phyloP scores from a whole-genome alignment of 2,113 vertebrate genomes.

The Cinclus mexicanus region DNA sequence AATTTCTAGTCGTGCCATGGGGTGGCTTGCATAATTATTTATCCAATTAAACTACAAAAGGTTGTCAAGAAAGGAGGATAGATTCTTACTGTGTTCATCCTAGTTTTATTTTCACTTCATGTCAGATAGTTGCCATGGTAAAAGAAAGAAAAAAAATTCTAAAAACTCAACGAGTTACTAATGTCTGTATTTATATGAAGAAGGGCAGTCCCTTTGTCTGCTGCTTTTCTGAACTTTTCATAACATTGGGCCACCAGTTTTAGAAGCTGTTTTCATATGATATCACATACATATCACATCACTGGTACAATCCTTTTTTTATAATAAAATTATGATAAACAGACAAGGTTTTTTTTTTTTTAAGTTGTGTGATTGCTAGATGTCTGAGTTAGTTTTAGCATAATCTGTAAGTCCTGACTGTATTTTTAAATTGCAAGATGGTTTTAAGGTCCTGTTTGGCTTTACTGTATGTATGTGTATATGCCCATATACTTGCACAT shows the following conservation, averaged over 20 bases:
- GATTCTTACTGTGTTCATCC: background rate
- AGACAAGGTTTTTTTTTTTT: background rate
- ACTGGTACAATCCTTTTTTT: background rate
- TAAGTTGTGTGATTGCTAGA: background rate
- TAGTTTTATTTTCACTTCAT: background rate
- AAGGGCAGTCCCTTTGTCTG: background rate
- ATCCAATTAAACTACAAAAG: background rate
- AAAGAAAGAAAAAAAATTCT: background rate
- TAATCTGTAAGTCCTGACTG: background rate
- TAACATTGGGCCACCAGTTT: background rate
- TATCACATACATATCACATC: background rate
- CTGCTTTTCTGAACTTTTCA: background rate
- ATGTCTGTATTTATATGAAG: background rate
- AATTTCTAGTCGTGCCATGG: background rate
- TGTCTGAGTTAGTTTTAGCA: background rate
- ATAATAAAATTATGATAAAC: background rate
- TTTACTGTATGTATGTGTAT: background rate
- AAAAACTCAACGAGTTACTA: background rate
- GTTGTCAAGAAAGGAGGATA: background rate
- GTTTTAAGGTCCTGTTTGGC: background rate
- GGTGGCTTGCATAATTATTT: background rate
- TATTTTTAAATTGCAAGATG: background rate
- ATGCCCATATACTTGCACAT: rapidly evolving
- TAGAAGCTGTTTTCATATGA: background rate
- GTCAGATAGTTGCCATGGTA: background rate